Base-by-base conservation (phyloP, 2,888 invertebrate species). In the Hirtodrosophila histrioides region DNA sequence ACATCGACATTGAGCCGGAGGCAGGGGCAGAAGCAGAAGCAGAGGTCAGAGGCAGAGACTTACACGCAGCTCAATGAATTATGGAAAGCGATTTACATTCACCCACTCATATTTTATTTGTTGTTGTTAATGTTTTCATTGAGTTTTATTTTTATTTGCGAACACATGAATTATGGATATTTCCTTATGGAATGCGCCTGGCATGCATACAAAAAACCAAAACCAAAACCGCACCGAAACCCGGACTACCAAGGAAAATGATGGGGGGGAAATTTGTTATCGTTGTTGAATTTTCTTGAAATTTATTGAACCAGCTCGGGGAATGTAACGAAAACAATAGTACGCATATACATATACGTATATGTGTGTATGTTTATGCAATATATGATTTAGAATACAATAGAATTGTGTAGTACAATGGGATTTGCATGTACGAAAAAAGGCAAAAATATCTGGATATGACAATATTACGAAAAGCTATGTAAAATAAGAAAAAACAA, bases 11-110 rank as follows among this genome's bases (percentile, higher is more conserved):
- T 57, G 24, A 62, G 48, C 41, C 37, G 29, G 33, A 45, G 40
- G 36, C 40, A 51, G 12, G 27, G 27, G 44, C 31, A 36, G 46
- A 8, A 24, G 37, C 35, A 27, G 41, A 31, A 48, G 37, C 39
- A 11, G 4, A 29, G 23, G 41, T 10, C 39, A 11, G 4, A 29
- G 23, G 41, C 11, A 36, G 55, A 41, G 51, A 63, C 55, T 55
- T 37, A 37, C 43, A 49, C 69, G 49, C 75, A 65, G 45, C 60
- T 73, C 85, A 40, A 88, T 82, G 86, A 82, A 86, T 82, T 82
- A 88, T 82, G 75, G 67, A 82, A 82, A 72, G 76, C 86, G 88
- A 86, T 88, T 82, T 88, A 82, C 82, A 82, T 82, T 81, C 65
- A 66, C 65, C 66, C 66, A 81, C 63, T 86, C 88, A 83, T 82